Conservation (phyloP, 2,113 vertebrate genomes). For the Mus musculus region GRCm39 chr9:8604501-8605000, state of each 20-base stretch:
- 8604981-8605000: not conserved
- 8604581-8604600: constrained; percentile 12
- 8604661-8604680: constrained; percentile 29
- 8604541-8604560: not conserved
- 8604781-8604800: constrained; percentile 47
- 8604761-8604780: constrained; percentile 68
- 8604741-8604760: constrained; percentile 49
- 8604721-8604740: not conserved
- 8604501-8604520: not conserved
- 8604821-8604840: not conserved
- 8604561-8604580: not conserved
- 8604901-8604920: constrained; percentile 5
- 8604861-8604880: not conserved
- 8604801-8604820: not conserved
- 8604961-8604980: not conserved
- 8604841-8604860: constrained; percentile 14
- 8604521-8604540: not conserved
- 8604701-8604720: constrained; percentile 59
- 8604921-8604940: not conserved
- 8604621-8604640: not conserved
- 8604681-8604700: constrained; percentile 52
- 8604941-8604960: not conserved
- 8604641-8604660: constrained; percentile 2
- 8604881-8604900: constrained; percentile 20
- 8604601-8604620: constrained; percentile 67